A percentile compares a stretch with the other conserved stretches of the same genome.
Conservation (phyloP, 2,888 invertebrate genomes). For the Phytoseiulus persimilis region DNA sequence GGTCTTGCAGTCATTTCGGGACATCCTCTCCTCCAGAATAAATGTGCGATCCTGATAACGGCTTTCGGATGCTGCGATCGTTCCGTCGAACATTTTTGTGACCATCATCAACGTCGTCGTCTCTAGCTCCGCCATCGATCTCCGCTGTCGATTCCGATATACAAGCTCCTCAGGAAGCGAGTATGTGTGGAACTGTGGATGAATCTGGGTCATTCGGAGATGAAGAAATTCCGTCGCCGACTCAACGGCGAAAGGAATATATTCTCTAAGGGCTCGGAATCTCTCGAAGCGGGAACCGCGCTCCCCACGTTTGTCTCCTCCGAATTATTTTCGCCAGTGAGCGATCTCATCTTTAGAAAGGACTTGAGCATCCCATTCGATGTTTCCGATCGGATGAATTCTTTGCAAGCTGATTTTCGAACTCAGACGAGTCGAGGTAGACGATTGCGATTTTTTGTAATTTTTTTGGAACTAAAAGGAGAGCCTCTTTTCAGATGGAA, state of each 20-base stretch:
- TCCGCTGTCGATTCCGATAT: background rate
- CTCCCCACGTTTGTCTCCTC: too few relatives aligned
- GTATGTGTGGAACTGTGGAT: background rate
- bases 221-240: background rate
- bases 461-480: background rate
- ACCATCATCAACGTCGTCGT: background rate
- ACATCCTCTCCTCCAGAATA: background rate
- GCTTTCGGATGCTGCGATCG: background rate
- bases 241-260: too few relatives aligned
- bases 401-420: too few relatives aligned
- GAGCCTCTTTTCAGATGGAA: constrained; percentile 8
- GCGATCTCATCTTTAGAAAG: too few relatives aligned
- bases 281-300: too few relatives aligned
- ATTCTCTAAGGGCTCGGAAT: too few relatives aligned
- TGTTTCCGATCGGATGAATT: too few relatives aligned
- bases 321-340: too few relatives aligned
- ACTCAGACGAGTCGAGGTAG: too few relatives aligned
- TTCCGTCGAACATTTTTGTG: background rate
- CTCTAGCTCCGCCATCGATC: background rate
- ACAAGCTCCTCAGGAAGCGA: background rate
- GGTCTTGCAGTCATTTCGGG: background rate
- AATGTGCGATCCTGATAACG: background rate
- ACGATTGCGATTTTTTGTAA: too few relatives aligned
- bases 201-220: background rate
- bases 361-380: too few relatives aligned